Evolutionary conservation across 2,797 vertebrate species (phyloP), one percentile per base, ranked within the genome.

Genomic region (Rhabdomys pumilio): DNA sequence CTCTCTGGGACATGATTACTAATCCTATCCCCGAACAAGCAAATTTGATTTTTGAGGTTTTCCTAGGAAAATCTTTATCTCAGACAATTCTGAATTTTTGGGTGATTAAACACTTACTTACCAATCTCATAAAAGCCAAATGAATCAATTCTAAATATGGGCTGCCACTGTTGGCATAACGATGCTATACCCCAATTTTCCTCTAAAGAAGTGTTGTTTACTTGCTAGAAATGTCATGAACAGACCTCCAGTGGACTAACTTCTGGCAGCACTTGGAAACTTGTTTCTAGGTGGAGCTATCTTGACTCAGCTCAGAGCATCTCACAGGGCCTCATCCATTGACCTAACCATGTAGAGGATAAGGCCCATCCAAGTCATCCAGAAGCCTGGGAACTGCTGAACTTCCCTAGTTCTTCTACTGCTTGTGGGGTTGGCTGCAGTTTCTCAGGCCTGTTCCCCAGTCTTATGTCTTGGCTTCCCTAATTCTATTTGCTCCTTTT

Each of bases 241-340:
- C 38, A 61, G n/a, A 41, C 13, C 12, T 17, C 17, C 22, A 57
- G 2, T 26, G n/a, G 57, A 61, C 0, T 31, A 11, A 79, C 3
- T 2, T 77, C 1, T 20, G 9, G 31, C 38, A 76, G 4, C 20
- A 22, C 11, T 22, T 59, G 96, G 8, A 77, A 17, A 19, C 24
- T 44, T 26, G 29, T 14, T 26, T 19, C 81, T 44, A 75, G 24
- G 15, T 83, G 24, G 20, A 61, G 3, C 0, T 41, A 6, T 90
- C 13, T 41, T 81, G 4, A 1, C 31, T 80, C 59, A 93, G 26
- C 61, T 94, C 1, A 17, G 1, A 53, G 14, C 13, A 44, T 41
- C 3, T 34, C 24, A 88, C 24, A 3, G 11, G 7, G 0, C 15
- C 3, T 19, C 7, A 9, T 29, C 0, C n/a, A 81, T 4, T 38